phyloP scores from a whole-genome alignment of 1,140 invertebrate genomes.

The Drosophila malerkotliana region DNA sequence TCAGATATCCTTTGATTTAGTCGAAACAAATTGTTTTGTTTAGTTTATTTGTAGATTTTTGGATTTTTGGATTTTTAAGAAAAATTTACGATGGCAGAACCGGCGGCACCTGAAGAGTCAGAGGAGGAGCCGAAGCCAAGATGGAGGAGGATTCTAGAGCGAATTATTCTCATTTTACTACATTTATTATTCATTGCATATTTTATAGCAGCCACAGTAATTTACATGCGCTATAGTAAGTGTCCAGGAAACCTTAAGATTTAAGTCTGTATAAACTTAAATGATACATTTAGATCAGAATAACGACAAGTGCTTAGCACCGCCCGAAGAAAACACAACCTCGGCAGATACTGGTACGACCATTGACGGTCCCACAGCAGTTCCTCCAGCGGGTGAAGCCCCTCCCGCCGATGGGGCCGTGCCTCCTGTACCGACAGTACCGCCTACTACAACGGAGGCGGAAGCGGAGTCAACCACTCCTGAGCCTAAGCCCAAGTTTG shows the following conservation, averaged over 20 bases:
- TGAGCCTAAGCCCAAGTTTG: not conserved
- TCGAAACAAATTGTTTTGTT: too few species aligned
- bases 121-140: not conserved
- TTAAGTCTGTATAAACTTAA: not conserved
- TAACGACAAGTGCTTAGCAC: not conserved
- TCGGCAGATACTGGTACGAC: not conserved
- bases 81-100: not conserved
- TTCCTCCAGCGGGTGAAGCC: too few species aligned
- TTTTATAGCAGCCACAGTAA: conserved; percentile 23
- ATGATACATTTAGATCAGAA: not conserved
- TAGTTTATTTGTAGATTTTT: not conserved
- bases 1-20: too few species aligned
- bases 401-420: too few species aligned
- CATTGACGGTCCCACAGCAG: too few species aligned
- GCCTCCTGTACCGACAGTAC: too few species aligned
- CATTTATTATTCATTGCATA: conserved; percentile 39
- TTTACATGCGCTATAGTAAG: conserved; percentile 19
- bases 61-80: not conserved
- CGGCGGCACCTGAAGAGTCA: not conserved
- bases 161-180: conserved; percentile 16
- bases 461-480: not conserved
- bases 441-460: too few species aligned
- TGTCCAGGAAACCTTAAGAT: not conserved
- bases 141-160: not conserved
- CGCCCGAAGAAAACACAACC: too few species aligned